A percentile compares a stretch with the other conserved stretches of the same genome.
phyloP scores from a whole-genome alignment of 1,140 invertebrate species.

The Mizuhopecten yessoensis region DNA sequence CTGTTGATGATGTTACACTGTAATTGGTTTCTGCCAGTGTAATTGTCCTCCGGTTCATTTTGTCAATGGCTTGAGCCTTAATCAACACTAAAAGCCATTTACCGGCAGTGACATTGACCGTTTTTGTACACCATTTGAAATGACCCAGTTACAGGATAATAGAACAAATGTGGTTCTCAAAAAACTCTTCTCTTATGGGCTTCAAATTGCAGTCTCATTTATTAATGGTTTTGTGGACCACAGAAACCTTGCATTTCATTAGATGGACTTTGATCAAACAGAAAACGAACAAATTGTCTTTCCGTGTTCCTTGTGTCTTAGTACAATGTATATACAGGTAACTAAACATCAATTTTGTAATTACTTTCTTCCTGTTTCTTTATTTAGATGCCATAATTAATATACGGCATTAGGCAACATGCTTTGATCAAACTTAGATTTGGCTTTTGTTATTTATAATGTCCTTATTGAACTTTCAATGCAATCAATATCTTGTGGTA shows the following conservation, averaged over 20 bases:
- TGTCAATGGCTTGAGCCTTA: not conserved
- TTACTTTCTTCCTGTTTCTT: too few relatives aligned
- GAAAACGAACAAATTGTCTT: not conserved
- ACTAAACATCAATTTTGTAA: not conserved
- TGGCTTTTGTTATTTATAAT: too few relatives aligned
- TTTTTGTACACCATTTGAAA: not conserved
- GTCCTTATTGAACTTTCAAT: too few relatives aligned
- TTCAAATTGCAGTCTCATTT: not conserved
- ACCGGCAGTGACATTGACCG: not conserved
- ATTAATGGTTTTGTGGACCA: not conserved
- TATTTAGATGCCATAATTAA: not conserved
- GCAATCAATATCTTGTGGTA: too few relatives aligned
- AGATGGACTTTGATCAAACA: not conserved
- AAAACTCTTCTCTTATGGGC: not conserved
- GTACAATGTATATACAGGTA: too few relatives aligned
- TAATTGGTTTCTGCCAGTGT: slow-evolving; percentile 6
- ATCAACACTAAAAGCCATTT: slow-evolving; percentile 18
- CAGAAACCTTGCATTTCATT: not conserved
- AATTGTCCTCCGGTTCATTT: not conserved
- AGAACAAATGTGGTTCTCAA: not conserved
- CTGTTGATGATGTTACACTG: not conserved
- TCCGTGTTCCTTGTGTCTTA: not conserved
- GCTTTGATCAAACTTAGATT: too few relatives aligned
- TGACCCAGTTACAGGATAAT: not conserved
- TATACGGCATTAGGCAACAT: too few relatives aligned